Conservation (phyloP, 2,113 vertebrate genomes). For the Scolopax mira region DNA sequence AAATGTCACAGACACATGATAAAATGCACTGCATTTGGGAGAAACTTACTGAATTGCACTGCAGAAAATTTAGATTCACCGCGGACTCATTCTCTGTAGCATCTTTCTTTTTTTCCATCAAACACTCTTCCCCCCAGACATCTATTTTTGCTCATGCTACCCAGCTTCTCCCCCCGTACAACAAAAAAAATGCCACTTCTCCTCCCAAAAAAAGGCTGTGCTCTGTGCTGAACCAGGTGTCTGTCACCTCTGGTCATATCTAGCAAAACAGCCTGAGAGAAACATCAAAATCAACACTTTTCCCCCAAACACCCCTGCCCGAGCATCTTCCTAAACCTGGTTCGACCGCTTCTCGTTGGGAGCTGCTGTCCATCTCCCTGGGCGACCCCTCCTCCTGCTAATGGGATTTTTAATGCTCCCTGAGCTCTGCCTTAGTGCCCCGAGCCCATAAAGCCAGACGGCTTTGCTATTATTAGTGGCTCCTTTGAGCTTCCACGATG, state of each 20-base stretch:
- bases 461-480: neutral
- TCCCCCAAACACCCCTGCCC: neutral
- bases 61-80: neutral
- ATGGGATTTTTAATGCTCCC: neutral
- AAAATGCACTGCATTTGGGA: neutral
- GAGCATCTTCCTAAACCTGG: neutral
- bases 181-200: neutral
- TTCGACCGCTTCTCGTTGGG: neutral
- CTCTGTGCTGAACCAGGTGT: neutral
- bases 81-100: neutral
- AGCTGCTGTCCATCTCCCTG: neutral
- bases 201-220: neutral
- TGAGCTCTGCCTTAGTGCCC: neutral
- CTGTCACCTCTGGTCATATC: neutral
- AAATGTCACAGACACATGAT: neutral
- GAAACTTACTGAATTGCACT: neutral
- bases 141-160: neutral
- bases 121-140: neutral
- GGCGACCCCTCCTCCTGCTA: neutral
- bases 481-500: neutral
- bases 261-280: neutral
- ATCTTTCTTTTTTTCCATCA: neutral
- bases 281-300: neutral
- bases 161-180: neutral
- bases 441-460: neutral